These are phyloP conservation scores for Campylomormyrus numenius DNA, from an alignment of 2,113 vertebrate genomes.

Conservation along the genomic window DNA sequence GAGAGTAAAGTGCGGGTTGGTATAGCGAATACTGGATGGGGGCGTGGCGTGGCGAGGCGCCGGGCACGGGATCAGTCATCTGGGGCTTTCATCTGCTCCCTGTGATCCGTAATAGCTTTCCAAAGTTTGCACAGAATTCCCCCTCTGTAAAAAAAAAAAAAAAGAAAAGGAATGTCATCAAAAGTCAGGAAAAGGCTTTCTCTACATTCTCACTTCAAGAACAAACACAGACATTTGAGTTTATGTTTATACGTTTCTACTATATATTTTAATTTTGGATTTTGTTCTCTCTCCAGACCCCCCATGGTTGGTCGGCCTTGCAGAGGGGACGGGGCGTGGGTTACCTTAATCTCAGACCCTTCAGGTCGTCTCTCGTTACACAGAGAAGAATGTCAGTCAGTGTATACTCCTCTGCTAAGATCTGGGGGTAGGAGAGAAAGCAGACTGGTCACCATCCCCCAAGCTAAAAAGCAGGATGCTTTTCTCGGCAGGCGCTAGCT, in stretches of 20 bases:
- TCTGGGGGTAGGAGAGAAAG: constrained; percentile 38
- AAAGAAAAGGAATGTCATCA: neutral
- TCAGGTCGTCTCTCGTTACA: constrained; percentile 89
- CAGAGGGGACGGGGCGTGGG: neutral
- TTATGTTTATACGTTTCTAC: neutral
- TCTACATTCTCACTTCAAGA: neutral
- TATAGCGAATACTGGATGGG: constrained; percentile 49
- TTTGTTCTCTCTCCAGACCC: neutral
- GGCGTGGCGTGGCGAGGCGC: constrained; percentile 24
- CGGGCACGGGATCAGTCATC: constrained; percentile 29
- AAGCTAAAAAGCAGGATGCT: neutral
- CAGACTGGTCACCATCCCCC: neutral
- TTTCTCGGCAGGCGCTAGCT: neutral
- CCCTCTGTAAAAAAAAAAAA: constrained; percentile 62
- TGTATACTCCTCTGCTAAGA: constrained; percentile 80
- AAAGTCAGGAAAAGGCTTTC: neutral
- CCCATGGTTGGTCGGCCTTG: neutral
- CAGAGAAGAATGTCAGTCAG: constrained; percentile 78
- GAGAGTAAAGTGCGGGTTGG: constrained; percentile 73
- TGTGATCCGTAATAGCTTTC: constrained; percentile 83
- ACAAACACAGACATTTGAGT: neutral
- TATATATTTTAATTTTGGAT: neutral
- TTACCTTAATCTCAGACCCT: constrained; percentile 86
- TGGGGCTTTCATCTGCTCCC: constrained; percentile 69
- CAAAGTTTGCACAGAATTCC: constrained; percentile 88